Base-by-base conservation (phyloP, 2,888 invertebrate species). In the Endotricha flammealis region DNA sequence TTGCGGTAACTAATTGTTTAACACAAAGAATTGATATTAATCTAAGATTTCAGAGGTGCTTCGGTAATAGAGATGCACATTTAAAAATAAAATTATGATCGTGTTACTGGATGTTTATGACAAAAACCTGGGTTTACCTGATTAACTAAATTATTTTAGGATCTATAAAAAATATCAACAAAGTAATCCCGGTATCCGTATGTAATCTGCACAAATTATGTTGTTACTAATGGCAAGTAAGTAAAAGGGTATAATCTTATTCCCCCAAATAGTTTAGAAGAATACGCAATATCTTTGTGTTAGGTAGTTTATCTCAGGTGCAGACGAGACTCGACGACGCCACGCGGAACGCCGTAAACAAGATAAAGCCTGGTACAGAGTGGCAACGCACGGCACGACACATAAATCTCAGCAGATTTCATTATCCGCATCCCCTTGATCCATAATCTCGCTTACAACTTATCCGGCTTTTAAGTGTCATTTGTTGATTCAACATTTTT, bases 341-440 rank as follows among this genome's bases (percentile, higher is more conserved):
- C 64, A 48, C 47, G 49, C 44, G 32, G 5, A 8, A 36, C 24
- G 32, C 60, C 62, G 70, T 75, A 76, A 76, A 73, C 72, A 76
- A 75, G 73, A 76, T 75, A 76, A 72, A 67, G 57, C 22, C 13
- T 22, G 9, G 7, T 29, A 31, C 20, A 31, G 8, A 17, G 7
- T 9, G 50, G 53, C 48, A 63, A 61, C 62, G 57, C 60, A 57
- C 53, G 56, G 25, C 12, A 48, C 60, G 53, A 54, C 60, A 63
- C 62, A 77, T 77, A 75, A 74, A 76, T 76, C 74, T 65, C 46
- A 43, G 46, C 8, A 61, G 65, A 71, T 72, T 76, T 71, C 64
- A 67, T 67, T 74, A 64, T 52, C 57, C 56, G 54, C 25, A 25
- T 25, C 55, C 46, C 45, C 50, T 54, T 57, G 57, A 58, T 64